Conservation (phyloP, 2,797 vertebrate genomes). For the Hybognathus amarus region DNA sequence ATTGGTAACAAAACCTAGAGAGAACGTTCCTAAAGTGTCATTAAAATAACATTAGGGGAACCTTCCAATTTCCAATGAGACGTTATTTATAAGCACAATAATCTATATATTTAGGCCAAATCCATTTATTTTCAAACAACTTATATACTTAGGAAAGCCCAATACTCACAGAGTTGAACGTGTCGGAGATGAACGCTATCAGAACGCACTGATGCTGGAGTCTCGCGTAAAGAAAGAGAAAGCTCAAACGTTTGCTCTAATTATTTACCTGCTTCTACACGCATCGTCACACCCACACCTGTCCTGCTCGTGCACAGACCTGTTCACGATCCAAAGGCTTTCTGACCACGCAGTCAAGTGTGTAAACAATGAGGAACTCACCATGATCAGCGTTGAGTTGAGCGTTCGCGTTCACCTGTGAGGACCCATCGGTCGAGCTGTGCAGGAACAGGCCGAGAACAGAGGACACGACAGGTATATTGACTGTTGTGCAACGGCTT, state of each 20-base stretch:
- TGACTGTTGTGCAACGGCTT: conserved; percentile 27
- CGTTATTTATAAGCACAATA: not conserved
- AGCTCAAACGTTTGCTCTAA: not conserved
- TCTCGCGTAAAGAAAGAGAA: conserved; percentile 11
- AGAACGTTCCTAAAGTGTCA: not conserved
- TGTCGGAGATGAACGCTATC: not conserved
- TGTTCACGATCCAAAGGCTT: not conserved
- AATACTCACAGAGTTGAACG: not conserved
- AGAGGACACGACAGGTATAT: not conserved
- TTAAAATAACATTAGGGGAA: not conserved
- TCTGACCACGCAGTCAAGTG: not conserved
- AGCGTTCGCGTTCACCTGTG: not conserved
- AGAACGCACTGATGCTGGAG: not conserved
- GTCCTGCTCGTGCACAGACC: conserved; percentile 1
- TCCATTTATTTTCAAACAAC: too few species aligned
- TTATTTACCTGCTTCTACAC: conserved; percentile 9
- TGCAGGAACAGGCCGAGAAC: not conserved
- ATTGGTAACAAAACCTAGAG: not conserved
- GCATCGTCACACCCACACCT: conserved; percentile 24
- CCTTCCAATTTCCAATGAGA: not conserved
- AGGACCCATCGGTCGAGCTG: not conserved
- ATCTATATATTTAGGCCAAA: not conserved
- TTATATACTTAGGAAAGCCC: not conserved
- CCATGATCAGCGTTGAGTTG: conserved; percentile 1
- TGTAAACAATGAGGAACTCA: not conserved